Evolutionary conservation across 2,797 vertebrate species (phyloP).

Genomic region (Champsocephalus gunnari): DNA sequence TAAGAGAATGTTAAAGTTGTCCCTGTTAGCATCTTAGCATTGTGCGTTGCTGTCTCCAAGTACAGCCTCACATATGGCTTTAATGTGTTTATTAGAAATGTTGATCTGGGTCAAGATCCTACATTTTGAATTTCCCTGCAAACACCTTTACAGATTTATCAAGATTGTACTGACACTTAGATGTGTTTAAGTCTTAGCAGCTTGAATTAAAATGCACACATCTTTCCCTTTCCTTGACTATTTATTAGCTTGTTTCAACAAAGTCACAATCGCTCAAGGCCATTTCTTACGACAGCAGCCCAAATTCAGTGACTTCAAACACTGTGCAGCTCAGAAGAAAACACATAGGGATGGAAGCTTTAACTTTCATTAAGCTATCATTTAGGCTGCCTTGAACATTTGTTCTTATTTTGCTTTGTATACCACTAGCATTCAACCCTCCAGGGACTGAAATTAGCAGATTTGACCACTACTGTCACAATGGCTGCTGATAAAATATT

Average conservation of each 20-base stretch:
- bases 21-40: background rate
- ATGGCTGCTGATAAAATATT: conserved; percentile 29
- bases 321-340: background rate
- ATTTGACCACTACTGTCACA: conserved; percentile 17
- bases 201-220: background rate
- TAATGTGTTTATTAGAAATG: background rate
- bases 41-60: background rate
- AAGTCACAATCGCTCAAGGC: conserved; percentile 22
- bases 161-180: background rate
- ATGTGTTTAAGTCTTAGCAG: background rate
- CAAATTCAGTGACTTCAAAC: background rate
- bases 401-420: background rate
- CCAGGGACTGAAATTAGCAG: conserved; percentile 3
- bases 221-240: background rate
- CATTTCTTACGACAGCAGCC: conserved; percentile 14
- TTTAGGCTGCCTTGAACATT: background rate
- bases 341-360: background rate
- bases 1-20: background rate
- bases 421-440: background rate
- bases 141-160: background rate
- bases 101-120: background rate
- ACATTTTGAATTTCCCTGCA: background rate
- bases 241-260: conserved; percentile 12
- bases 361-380: background rate
- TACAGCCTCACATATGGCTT: background rate